Percentiles rank a stretch among this genome's conserved stretches.
Evolutionary conservation across 2,888 invertebrate species (phyloP).

Genomic region (Sepioteuthis lessoniana): DNA sequence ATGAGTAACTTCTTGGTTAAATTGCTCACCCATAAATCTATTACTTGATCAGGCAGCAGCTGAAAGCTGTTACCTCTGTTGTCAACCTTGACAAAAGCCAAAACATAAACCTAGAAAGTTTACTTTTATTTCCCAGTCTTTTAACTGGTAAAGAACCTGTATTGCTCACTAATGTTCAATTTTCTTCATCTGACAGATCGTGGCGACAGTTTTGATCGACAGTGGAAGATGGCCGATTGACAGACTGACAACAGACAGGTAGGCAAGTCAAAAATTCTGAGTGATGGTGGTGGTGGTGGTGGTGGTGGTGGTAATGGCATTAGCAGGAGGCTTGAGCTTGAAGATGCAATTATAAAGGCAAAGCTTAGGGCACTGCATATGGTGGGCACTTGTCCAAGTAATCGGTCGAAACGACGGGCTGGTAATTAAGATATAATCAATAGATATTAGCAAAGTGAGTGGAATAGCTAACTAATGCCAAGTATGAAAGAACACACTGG

Average conservation of each 20-base stretch:
- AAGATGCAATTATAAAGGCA: slow-evolving; percentile 17
- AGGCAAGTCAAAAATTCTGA: neutral
- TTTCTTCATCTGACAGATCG: neutral
- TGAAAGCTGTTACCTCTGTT: too few species aligned
- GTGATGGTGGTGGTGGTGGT: neutral
- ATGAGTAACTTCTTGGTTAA: too few species aligned
- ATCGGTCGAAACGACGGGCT: neutral
- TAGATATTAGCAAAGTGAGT: neutral
- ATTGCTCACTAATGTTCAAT: too few species aligned
- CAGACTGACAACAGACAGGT: neutral
- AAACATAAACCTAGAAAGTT: too few species aligned
- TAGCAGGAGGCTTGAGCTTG: neutral
- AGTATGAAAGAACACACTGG: slow-evolving; percentile 7
- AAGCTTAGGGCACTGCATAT: neutral
- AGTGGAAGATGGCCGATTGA: neutral
- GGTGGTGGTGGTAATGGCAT: neutral
- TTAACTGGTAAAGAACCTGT: too few species aligned
- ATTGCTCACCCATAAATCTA: too few species aligned
- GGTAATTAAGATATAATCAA: slow-evolving; percentile 18
- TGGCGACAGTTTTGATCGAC: neutral
- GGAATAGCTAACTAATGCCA: neutral
- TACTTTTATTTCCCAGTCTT: too few species aligned
- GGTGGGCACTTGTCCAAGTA: neutral
- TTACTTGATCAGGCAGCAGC: too few species aligned
- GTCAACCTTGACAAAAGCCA: too few species aligned